Conservation (phyloP, 2,888 invertebrate genomes). For the Lysandra coridon region DNA sequence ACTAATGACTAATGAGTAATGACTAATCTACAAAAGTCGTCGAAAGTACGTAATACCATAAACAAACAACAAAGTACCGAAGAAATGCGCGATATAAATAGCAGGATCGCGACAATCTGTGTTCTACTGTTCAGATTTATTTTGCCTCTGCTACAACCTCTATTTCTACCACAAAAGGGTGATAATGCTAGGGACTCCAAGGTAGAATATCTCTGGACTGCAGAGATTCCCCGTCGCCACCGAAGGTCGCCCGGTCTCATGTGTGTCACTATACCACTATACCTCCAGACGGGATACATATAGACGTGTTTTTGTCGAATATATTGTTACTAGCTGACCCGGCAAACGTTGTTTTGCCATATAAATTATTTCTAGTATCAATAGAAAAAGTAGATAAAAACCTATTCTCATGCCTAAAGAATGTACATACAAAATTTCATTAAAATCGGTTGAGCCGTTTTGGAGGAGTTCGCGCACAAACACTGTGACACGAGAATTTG, state of each 20-base stretch:
- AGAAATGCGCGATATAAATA: slow-evolving; percentile 15
- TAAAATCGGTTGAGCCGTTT: too few relatives aligned
- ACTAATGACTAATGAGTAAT: background rate
- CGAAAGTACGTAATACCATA: background rate
- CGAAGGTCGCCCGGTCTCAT: slow-evolving; percentile 75
- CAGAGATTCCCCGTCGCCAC: slow-evolving; percentile 56
- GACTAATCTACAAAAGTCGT: background rate
- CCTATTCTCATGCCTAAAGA: too few relatives aligned
- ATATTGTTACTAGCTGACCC: background rate
- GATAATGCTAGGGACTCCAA: background rate
- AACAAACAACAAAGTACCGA: background rate
- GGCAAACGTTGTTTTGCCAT: too few relatives aligned
- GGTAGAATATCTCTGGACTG: slow-evolving; percentile 34
- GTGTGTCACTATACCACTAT: slow-evolving; percentile 77
- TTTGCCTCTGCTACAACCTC: slow-evolving; percentile 42
- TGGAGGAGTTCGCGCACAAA: too few relatives aligned
- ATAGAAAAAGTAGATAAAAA: too few relatives aligned
- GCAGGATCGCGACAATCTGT: slow-evolving; percentile 30
- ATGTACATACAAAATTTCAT: too few relatives aligned
- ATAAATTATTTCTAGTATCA: too few relatives aligned
- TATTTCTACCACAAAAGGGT: background rate
- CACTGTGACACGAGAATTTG: too few relatives aligned
- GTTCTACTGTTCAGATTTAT: slow-evolving; percentile 42
- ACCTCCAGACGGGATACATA: slow-evolving; percentile 51
- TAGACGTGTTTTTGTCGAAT: background rate